Percentiles rank a stretch among this genome's conserved stretches.
Conservation (phyloP, 2,797 vertebrate genomes). For the Acrossocheilus wenchowensis region DNA sequence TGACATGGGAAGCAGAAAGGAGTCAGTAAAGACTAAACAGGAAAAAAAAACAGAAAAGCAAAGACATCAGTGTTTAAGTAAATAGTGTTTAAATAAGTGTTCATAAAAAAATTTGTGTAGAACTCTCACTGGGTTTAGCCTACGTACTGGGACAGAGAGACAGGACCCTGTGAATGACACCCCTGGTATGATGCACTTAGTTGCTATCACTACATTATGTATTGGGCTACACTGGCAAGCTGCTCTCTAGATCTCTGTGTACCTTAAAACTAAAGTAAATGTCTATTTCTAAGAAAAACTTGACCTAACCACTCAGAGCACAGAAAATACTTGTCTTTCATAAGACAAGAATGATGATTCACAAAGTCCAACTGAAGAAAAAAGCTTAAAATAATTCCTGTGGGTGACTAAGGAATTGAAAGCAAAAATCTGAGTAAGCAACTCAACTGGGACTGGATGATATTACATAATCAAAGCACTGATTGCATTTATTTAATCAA, state of each 20-base stretch:
- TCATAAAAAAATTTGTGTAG: neutral
- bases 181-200: neutral
- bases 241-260: neutral
- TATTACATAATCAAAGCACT: constrained; percentile 19
- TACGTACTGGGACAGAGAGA: neutral
- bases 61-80: neutral
- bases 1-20: neutral
- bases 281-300: neutral
- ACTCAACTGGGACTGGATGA: neutral
- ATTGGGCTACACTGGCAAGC: neutral
- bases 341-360: constrained; percentile 19
- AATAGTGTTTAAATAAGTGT: neutral
- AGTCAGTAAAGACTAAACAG: neutral
- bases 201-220: constrained; percentile 14
- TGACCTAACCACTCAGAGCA: neutral
- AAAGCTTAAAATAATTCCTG: constrained; percentile 9
- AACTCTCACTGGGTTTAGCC: neutral
- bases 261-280: neutral
- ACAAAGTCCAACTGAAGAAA: constrained; percentile 2
- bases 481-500: neutral
- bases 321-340: neutral
- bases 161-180: neutral
- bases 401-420: constrained; percentile 27
- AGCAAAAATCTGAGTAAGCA: constrained; percentile 18
- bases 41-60: neutral